Conservation (phyloP, 2,888 invertebrate genomes). For the Falcaria lacertinaria region DNA sequence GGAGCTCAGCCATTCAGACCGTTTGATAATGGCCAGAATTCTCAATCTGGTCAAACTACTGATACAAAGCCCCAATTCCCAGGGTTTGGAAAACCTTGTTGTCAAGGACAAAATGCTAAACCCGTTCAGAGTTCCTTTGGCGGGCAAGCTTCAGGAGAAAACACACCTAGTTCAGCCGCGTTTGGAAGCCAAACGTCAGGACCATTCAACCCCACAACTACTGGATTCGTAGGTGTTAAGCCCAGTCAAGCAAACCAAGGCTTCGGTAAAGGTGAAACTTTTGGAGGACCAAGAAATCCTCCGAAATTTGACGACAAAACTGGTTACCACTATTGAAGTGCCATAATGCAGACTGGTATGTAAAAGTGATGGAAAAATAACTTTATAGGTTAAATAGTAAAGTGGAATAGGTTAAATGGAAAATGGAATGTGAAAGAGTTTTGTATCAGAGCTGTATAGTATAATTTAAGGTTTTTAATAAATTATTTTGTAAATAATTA, state of each 20-base stretch:
- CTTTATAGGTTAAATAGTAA: background rate
- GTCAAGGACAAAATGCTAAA: slow-evolving; percentile 5
- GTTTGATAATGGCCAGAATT: slow-evolving; percentile 6
- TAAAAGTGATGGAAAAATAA: background rate
- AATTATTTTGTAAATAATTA: slow-evolving; percentile 19
- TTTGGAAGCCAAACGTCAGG: slow-evolving; percentile 12
- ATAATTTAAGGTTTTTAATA: slow-evolving; percentile 10
- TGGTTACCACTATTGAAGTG: slow-evolving; percentile 62
- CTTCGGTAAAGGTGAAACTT: slow-evolving; percentile 44
- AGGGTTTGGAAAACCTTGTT: slow-evolving; percentile 14
- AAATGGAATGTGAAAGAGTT: background rate
- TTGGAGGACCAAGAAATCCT: slow-evolving; percentile 51
- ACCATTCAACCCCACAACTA: background rate
- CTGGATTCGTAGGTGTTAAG: slow-evolving; percentile 19
- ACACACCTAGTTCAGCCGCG: too few relatives aligned
- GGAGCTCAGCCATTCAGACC: slow-evolving; percentile 18
- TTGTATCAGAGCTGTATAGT: background rate
- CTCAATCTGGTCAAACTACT: slow-evolving; percentile 12
- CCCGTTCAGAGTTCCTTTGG: slow-evolving; percentile 6
- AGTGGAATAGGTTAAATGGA: too few relatives aligned
- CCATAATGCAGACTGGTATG: slow-evolving; percentile 18
- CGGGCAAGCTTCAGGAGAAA: slow-evolving; percentile 9
- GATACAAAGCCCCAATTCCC: slow-evolving; percentile 18
- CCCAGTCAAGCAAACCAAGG: slow-evolving; percentile 14
- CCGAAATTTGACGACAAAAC: slow-evolving; percentile 57